Percentiles rank a stretch among this genome's conserved stretches.
Conservation (phyloP, 2,113 vertebrate species). For the Cryptotis parvus region DNA sequence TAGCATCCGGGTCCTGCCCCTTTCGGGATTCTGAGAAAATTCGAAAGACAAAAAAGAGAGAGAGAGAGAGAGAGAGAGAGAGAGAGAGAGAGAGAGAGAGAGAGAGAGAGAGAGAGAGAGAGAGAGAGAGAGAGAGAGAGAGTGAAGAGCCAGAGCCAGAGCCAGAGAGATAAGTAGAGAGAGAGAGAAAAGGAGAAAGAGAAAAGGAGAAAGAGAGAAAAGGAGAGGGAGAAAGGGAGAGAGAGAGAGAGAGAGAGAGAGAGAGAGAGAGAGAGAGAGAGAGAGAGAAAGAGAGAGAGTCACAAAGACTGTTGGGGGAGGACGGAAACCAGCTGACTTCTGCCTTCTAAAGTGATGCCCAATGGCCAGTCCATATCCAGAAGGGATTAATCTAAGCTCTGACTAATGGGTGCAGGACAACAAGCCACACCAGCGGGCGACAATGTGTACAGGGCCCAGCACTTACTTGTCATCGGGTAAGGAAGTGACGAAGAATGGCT, state of each 20-base stretch:
- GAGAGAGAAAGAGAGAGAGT: constrained; percentile 28
- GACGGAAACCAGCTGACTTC: no score
- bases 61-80: no score
- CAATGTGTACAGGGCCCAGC: no score
- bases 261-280: neutral
- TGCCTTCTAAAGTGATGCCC: no score
- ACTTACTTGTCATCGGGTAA: constrained; percentile 98
- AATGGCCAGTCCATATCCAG: no score
- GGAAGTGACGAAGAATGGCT: constrained; percentile 95
- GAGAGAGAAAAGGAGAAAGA: no score
- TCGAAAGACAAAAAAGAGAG: neutral
- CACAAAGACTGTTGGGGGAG: constrained; percentile 52
- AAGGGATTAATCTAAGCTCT: no score
- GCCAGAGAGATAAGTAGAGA: constrained; percentile 30
- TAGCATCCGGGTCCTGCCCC: constrained; percentile 97
- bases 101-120: neutral
- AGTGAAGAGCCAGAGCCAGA: no score
- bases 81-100: neutral
- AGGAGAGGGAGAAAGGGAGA: constrained; percentile 11
- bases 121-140: no score
- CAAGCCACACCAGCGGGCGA: no score
- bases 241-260: neutral
- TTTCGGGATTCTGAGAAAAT: constrained; percentile 93
- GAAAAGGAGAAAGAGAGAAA: no score
- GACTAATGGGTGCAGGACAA: no score